A percentile compares a stretch with the other conserved stretches of the same genome.
Evolutionary conservation across 1,140 invertebrate genomes (phyloP).

Genomic region (Ganaspis sp.): DNA sequence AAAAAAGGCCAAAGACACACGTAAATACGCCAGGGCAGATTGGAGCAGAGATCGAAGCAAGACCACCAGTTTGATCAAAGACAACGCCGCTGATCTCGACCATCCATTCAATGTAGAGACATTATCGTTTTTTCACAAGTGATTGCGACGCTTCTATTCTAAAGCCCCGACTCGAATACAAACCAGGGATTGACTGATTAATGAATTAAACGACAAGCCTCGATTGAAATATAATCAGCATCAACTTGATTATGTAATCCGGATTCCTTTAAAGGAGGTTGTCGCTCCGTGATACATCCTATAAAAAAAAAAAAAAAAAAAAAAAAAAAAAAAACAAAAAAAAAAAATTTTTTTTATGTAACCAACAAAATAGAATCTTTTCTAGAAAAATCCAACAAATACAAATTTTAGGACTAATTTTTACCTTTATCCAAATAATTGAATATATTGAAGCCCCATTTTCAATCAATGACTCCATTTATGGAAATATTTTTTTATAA

Average conservation of each 20-base stretch:
- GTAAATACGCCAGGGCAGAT: constrained; percentile 35
- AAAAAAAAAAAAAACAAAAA: no score
- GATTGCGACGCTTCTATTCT: constrained; percentile 1
- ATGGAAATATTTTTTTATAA: no score
- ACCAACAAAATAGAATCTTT: no score
- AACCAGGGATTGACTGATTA: not conserved
- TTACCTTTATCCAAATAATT: no score
- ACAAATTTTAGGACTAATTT: no score
- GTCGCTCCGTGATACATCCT: no score
- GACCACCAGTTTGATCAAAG: constrained; percentile 38
- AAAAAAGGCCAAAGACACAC: not conserved
- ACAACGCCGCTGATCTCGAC: not conserved
- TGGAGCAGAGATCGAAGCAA: constrained; percentile 29
- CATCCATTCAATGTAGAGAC: constrained; percentile 30
- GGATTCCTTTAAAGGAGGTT: not conserved
- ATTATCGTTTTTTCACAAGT: constrained; percentile 14
- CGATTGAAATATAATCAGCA: constrained; percentile 18
- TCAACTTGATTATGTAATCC: not conserved
- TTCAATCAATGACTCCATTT: no score
- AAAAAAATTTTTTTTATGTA: no score
- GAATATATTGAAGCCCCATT: no score
- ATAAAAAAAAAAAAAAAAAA: no score
- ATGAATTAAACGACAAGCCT: not conserved
- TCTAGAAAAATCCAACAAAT: no score
- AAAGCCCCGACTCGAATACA: not conserved